Conservation (phyloP, 2,888 invertebrate genomes). For the Hypolimnas misippus region DNA sequence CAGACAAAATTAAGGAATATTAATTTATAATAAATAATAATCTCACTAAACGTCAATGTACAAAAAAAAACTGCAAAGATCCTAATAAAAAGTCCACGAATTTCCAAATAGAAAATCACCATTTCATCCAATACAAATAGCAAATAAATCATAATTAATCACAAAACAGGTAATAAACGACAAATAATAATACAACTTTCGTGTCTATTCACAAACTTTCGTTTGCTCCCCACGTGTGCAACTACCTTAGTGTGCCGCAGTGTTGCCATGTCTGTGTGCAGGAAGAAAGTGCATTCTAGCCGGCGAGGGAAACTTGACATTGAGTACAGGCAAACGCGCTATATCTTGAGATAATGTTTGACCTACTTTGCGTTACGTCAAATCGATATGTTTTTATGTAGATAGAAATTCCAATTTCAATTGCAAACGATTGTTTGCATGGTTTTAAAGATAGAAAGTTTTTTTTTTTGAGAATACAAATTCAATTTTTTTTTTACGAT, state of each 20-base stretch:
- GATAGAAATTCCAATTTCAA: neutral
- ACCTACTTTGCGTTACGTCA: slow-evolving; percentile 38
- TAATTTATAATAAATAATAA: too few species aligned
- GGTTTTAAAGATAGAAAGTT: neutral
- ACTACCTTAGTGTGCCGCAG: slow-evolving; percentile 18
- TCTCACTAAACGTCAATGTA: too few species aligned
- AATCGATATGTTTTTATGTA: slow-evolving; percentile 3
- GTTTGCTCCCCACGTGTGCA: slow-evolving; percentile 44
- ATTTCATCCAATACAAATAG: neutral
- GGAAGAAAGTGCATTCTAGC: slow-evolving; percentile 83
- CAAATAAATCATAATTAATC: slow-evolving; percentile 1
- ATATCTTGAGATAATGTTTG: slow-evolving; percentile 48
- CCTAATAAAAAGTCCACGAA: neutral
- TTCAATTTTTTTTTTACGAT: too few species aligned
- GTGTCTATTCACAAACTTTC: slow-evolving; percentile 57
- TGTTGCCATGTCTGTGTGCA: slow-evolving; percentile 46
- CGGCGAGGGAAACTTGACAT: slow-evolving; percentile 75
- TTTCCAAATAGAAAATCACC: neutral
- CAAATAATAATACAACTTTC: slow-evolving; percentile 36
- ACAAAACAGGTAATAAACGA: slow-evolving; percentile 13
- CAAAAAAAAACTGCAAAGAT: too few species aligned
- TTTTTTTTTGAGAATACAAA: neutral
- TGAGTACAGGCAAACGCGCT: slow-evolving; percentile 46
- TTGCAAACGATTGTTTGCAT: neutral
- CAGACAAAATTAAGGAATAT: too few species aligned